These are phyloP conservation scores for zebrafish (Danio rerio) DNA, from an alignment of 2,113 vertebrate species.

Conservation along the genomic window DNA sequence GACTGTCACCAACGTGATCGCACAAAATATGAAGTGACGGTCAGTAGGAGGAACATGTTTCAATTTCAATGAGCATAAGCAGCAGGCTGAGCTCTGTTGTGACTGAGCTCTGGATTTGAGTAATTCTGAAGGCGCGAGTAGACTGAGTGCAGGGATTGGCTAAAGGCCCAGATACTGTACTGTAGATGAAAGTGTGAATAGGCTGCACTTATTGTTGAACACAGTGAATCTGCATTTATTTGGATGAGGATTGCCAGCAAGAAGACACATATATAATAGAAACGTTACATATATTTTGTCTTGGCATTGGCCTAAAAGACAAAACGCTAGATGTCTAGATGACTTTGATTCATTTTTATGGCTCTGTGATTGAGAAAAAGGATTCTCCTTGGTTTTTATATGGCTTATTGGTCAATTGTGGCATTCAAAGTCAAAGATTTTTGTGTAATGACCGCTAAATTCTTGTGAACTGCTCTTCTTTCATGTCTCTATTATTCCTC, in stretches of 20 bases:
- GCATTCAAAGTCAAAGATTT: neutral
- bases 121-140: neutral
- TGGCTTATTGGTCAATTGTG: neutral
- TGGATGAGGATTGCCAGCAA: neutral
- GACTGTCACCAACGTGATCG: neutral
- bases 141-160: constrained; percentile 8
- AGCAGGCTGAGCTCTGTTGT: neutral
- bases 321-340: neutral
- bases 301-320: neutral
- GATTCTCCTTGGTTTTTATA: neutral
- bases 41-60: neutral
- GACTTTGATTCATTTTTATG: neutral
- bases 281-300: neutral
- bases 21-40: neutral
- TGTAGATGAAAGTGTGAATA: neutral
- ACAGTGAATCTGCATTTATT: constrained; percentile 14
- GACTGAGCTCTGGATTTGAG: constrained; percentile 2
- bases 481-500: too few species aligned
- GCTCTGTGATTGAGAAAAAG: neutral
- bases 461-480: neutral
- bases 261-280: neutral
- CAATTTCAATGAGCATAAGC: neutral
- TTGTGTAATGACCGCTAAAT: neutral
- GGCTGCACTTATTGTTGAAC: neutral
- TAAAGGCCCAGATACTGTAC: neutral